Conservation (phyloP, 2,797 vertebrate genomes). For the Myripristis murdjan region DNA sequence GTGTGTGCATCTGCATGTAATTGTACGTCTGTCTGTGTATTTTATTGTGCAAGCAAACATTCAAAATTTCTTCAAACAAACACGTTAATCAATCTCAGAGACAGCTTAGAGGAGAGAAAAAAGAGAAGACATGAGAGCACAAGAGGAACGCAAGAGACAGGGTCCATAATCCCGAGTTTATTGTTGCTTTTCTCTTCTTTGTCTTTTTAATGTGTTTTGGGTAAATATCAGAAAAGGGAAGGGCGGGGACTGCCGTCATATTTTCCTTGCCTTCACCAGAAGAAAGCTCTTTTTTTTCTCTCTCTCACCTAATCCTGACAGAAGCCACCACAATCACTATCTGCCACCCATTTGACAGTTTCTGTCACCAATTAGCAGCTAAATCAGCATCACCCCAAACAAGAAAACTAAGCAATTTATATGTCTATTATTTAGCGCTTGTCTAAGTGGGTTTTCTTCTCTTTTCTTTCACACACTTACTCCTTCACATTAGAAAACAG, state of each 20-base stretch:
- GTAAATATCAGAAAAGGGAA: conserved; percentile 92
- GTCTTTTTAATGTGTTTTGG: conserved; percentile 93
- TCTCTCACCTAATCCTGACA: conserved; percentile 94
- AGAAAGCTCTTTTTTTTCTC: conserved; percentile 88
- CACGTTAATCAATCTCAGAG: conserved; percentile 93
- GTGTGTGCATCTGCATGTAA: conserved; percentile 5
- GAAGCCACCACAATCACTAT: conserved; percentile 93
- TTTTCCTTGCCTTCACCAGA: conserved; percentile 91
- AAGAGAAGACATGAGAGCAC: conserved; percentile 63
- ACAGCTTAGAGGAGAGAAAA: conserved; percentile 80
- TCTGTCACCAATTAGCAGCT: conserved; percentile 99
- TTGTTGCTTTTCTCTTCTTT: conserved; percentile 91
- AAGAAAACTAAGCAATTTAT: conserved; percentile 89
- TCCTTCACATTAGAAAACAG: conserved; percentile 87
- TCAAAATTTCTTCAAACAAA: conserved; percentile 95
- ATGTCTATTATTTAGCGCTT: conserved; percentile 85
- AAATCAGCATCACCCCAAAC: conserved; percentile 98
- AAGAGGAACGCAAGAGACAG: conserved; percentile 73
- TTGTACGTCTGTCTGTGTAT: conserved; percentile 42
- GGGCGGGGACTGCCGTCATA: conserved; percentile 85
- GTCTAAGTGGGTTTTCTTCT: conserved; percentile 85
- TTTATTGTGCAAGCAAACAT: conserved; percentile 91
- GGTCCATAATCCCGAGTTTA: conserved; percentile 87
- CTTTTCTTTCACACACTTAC: conserved; percentile 67
- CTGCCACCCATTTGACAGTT: conserved; percentile 99